Evolutionary conservation across 2,888 invertebrate genomes (phyloP), one percentile per base, ranked within the genome.

Genomic region (Automeris io): DNA sequence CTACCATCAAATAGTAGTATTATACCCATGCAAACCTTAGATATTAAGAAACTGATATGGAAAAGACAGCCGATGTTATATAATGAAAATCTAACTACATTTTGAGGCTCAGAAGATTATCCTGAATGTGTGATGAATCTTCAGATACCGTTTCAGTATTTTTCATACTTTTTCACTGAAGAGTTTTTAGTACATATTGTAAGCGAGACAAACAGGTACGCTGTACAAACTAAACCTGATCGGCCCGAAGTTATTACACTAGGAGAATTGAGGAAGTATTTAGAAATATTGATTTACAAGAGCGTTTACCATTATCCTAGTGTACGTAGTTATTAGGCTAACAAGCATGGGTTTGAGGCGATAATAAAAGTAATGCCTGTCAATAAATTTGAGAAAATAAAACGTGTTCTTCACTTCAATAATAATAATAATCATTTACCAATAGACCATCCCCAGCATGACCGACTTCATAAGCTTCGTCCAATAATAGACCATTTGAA

Each of bases 301-400:
- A 44, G 39, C 24, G 45, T 46, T 18, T 6, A 18, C n/a, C 22
- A 46, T 22, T 49, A 38, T 45, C 42, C 43, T 21, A 46, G 41
- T 39, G 40, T 39, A 39, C 33, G 55, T 19, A 39, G 40, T 26
- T 55, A 52, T 39, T 58, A 54, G 52, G 41, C 41, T 3, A 21
- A 32, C 5, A 47, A 42, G 26, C 41, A 43, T 39, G 44, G 50
- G 9, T 50, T 34, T 43, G 37, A 37, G 3, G 46, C 45, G 9
- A 47, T 54, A 24, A 31, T 26, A 24, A 22, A 26, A 18, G 43
- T 45, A 21, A 57, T 54, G 51, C 39, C 53, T 16, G 34, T 46
- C 7, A 55, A 53, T 33, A 49, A 39, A 31, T 61, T 57, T 50
- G 58, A 57, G 31, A 53, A 41, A 37, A 52, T 55, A 25, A 40